Base-by-base conservation (phyloP, 1,140 invertebrate species). In the Panulirus ornatus region DNA sequence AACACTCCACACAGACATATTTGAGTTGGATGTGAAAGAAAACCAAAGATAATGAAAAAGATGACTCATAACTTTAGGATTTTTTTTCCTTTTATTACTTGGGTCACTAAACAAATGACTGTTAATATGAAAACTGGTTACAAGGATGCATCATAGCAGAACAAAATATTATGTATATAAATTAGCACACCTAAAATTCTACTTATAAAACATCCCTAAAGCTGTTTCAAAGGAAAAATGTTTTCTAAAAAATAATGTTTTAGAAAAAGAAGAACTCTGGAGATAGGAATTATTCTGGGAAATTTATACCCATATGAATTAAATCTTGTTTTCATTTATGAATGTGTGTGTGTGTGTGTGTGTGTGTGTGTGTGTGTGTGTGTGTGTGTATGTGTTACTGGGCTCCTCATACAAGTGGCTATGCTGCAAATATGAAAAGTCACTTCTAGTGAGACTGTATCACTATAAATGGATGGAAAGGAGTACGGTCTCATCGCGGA, bases 131-230 rank as follows among this genome's bases (percentile, higher is more conserved):
- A 38, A 66, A n/a, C 40, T 83, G 81, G 83, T 85, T 85, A 85
- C 75, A 42, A 85, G 44, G 51, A 71, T 44, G 83, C 83, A 71
- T 36, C 70, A 9, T 16, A 85, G 30, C 36, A 79, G 42, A 79
- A 22, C 42, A 44, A 79, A 42, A 79, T 66, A 66, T 66, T 66
- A 66, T 30, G 30, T 38, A 73, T 42, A 81, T 58, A 81, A 79
- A 81, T 85, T 36, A 85, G 44, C 83, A 85, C 83, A 85, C 83
- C 83, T 85, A 85, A 2, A 85, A 51, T 47, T 73, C 83, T 75
- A 85, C 34, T 66, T 11, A 34, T 47, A 85, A 85, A 84, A 85
- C 66, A 66, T 75, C 71, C 83, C 83, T 51, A 47, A 84, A 85
- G 70, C 83, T 85, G 44, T 47, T 58, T 71, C 71, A 66, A n/a